phyloP scores from a whole-genome alignment of 2,888 invertebrate genomes.

The Drosophila prostipennis region DNA sequence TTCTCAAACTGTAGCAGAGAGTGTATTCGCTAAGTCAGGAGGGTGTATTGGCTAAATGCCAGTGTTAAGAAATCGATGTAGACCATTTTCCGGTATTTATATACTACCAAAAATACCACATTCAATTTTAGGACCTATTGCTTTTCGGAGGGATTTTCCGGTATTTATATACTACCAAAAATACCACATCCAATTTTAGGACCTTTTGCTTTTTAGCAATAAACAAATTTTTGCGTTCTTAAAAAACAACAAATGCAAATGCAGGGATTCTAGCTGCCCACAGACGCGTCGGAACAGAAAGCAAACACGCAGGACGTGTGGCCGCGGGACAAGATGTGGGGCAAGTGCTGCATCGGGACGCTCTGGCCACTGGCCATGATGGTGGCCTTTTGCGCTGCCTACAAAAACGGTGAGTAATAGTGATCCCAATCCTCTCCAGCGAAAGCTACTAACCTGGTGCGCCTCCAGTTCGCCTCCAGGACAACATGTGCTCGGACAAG shows the following conservation, averaged over 20 bases:
- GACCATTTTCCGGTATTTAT: too few relatives aligned
- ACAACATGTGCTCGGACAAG: constrained; percentile 81
- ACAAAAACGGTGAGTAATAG: constrained; percentile 34
- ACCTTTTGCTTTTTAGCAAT: too few relatives aligned
- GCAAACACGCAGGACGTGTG: constrained; percentile 15
- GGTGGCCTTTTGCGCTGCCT: constrained; percentile 35
- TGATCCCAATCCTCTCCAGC: too few relatives aligned
- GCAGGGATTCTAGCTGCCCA: constrained; percentile 5
- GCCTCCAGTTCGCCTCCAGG: constrained; percentile 78
- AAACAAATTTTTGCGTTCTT: too few relatives aligned
- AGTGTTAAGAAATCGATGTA: too few relatives aligned
- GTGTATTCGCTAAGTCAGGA: too few relatives aligned
- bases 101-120: too few relatives aligned
- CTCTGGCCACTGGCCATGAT: constrained; percentile 24
- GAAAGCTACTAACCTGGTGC: background rate
- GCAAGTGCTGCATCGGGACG: constrained; percentile 42
- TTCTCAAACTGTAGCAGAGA: constrained; percentile 17
- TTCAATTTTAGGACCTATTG: too few relatives aligned
- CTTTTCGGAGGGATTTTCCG: too few relatives aligned
- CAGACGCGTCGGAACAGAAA: constrained; percentile 11
- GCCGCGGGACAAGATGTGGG: constrained; percentile 47
- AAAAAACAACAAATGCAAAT: constrained; percentile 15
- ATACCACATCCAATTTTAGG: too few relatives aligned
- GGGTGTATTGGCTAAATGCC: too few relatives aligned
- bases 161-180: too few relatives aligned